Evolutionary conservation across 2,113 vertebrate species (phyloP), one percentile per base, ranked within the genome.

Genomic region (Proterorhinus semilunaris): DNA sequence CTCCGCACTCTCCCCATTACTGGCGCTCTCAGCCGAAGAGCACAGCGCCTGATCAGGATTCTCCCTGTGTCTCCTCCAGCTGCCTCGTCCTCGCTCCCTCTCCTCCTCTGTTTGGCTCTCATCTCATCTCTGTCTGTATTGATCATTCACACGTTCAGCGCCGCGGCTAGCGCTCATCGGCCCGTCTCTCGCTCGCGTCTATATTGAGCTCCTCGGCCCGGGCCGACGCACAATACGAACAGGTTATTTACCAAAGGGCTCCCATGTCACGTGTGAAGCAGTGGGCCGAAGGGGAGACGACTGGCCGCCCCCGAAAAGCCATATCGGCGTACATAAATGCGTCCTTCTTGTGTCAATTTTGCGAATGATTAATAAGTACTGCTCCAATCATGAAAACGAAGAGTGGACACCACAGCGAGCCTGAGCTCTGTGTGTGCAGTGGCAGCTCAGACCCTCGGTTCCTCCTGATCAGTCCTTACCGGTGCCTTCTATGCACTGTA

Each of bases 21-120:
- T 64, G 64, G 70, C 66, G 65, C 72, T 90, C 78, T 84, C 17
- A 10, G 71, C 27, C 57, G 76, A 76, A 76, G 27, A 36, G 75
- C 85, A 81, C 80, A 63, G 75, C 62, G 77, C 71, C 75, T 78
- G 76, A 87, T 91, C 86, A 75, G 79, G 86, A 91, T 91, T 87
- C 84, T 72, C 58, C 72, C 86, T 78, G 72, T 86, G 72, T 58
- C 12, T 76, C 78, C 11, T 73, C 76, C 81, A 80, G 78, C 82
- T 83, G 78, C 70, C 64, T 73, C 42, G 55, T 54, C 66, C 57
- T 79, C 62, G 61, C 57, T 64, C 61, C 51, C 66, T 81, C 36
- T 4, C 53, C 69, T 45, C 69, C 50, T 65, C 68, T 73, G 11
- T 7, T 59, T 17, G 17, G 7, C 11, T 55, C 64, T 54, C 43